These are phyloP conservation scores for Hestina assimilis DNA, from an alignment of 1,140 invertebrate genomes.

Conservation along the genomic window DNA sequence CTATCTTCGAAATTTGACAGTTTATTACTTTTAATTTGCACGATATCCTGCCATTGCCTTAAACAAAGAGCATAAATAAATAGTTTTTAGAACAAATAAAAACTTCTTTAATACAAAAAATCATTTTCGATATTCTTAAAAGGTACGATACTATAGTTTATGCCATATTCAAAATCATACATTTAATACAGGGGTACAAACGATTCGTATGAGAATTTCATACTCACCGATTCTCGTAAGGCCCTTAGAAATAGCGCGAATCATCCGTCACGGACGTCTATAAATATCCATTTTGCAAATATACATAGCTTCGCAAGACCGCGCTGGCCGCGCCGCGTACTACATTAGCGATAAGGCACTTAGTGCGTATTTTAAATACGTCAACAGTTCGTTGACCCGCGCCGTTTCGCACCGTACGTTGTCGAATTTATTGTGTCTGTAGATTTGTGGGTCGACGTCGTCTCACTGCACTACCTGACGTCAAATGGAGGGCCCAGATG, in stretches of 20 bases:
- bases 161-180: neutral
- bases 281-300: slow-evolving; percentile 74
- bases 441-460: slow-evolving; percentile 72
- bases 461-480: slow-evolving; percentile 53
- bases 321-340: slow-evolving; percentile 59
- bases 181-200: neutral
- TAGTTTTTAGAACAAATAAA: neutral
- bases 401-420: slow-evolving; percentile 68
- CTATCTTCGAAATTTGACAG: slow-evolving; percentile 47
- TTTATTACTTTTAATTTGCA: slow-evolving; percentile 28
- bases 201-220: slow-evolving; percentile 26
- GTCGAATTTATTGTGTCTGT: slow-evolving; percentile 76
- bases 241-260: slow-evolving; percentile 68
- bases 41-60: neutral
- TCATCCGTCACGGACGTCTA: slow-evolving; percentile 71
- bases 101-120: neutral
- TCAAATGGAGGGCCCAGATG: slow-evolving; percentile 64
- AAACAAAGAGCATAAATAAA: slow-evolving; percentile 1
- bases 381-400: slow-evolving; percentile 74
- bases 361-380: slow-evolving; percentile 76
- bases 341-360: slow-evolving; percentile 74
- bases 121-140: too few relatives aligned
- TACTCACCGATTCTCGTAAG: slow-evolving; percentile 50
- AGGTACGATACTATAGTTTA: neutral
- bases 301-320: slow-evolving; percentile 57